Evolutionary conservation across 2,888 invertebrate species (phyloP).

Genomic region (Gasteruption jaculator): DNA sequence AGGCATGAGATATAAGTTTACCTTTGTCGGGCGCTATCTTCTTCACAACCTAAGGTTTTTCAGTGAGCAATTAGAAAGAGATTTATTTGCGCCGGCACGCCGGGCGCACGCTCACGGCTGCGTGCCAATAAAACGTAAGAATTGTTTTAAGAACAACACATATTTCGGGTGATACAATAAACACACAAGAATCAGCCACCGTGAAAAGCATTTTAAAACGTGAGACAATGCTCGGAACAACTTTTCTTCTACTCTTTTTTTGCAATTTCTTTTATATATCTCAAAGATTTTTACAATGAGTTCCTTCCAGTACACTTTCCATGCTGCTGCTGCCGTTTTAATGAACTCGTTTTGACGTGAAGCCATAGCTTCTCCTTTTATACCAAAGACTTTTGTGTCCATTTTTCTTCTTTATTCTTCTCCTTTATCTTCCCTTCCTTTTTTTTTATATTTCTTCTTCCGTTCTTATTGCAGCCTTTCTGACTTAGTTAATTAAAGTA

Average conservation of each 20-base stretch:
- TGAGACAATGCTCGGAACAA: slow-evolving; percentile 33
- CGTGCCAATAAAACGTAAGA: slow-evolving; percentile 14
- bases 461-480: slow-evolving; percentile 13
- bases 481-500: slow-evolving; percentile 43
- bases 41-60: slow-evolving; percentile 37
- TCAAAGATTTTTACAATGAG: no score
- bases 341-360: slow-evolving; percentile 46
- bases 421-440: not conserved
- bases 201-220: slow-evolving; percentile 23
- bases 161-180: slow-evolving; percentile 23
- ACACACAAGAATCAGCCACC: slow-evolving; percentile 5
- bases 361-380: slow-evolving; percentile 24
- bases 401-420: no score
- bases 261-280: no score
- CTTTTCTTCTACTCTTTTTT: no score
- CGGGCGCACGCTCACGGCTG: slow-evolving; percentile 27
- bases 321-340: slow-evolving; percentile 33
- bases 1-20: no score
- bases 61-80: slow-evolving; percentile 46
- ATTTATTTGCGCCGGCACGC: slow-evolving; percentile 43
- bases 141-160: slow-evolving; percentile 19
- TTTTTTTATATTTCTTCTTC: slow-evolving; percentile 1
- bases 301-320: slow-evolving; percentile 22
- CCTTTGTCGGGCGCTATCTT: slow-evolving; percentile 43
- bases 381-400: no score